Evolutionary conservation across 2,888 invertebrate species (phyloP), one percentile per base, ranked within the genome.

Genomic region (Melieria crassipennis): DNA sequence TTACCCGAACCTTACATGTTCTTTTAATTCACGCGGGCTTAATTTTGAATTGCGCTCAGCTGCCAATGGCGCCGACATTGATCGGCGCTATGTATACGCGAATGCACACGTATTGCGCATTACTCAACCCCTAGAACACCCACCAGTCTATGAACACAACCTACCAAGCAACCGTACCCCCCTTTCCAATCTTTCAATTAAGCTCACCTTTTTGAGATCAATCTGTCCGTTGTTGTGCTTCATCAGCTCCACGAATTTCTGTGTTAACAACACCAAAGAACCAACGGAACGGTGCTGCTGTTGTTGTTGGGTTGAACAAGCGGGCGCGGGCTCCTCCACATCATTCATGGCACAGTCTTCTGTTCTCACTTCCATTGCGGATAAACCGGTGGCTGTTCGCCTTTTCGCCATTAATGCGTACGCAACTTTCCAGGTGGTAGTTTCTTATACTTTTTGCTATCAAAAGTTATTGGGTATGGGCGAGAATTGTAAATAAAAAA

Each of bases 161-260:
- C 52, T 57, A 45, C 16, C 30, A 30, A 30, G 30, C 3, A 30
- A 30, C 30, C 30, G 30, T 2, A 30, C 30, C 30, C 30, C 30
- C 30, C 30, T 30, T 30, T 30, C 30, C 30, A 30, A 30, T 30
- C 30, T 46, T 10, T 56, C 13, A 42, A 16, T 46, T 5, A 13
- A 43, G 79, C 79, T 79, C 79, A 87, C 87, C 78, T 82, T 81
- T 80, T 86, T 87, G 57, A 87, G 76, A 77, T 87, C 85, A 72
- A 87, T 80, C 7, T 80, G 77, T 11, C 87, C 87, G 71, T 83
- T 78, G 75, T 84, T 85, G 64, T 78, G 79, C 75, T 84, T 84
- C 77, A 87, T 82, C 42, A 87, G 78, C 47, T 83, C 79, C 13
- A 87, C 86, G 77, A 87, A 87, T 77, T 84, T 84, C 75, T 84